Evolutionary conservation across 2,888 invertebrate genomes (phyloP).

Genomic region (Dryomyza anilis): DNA sequence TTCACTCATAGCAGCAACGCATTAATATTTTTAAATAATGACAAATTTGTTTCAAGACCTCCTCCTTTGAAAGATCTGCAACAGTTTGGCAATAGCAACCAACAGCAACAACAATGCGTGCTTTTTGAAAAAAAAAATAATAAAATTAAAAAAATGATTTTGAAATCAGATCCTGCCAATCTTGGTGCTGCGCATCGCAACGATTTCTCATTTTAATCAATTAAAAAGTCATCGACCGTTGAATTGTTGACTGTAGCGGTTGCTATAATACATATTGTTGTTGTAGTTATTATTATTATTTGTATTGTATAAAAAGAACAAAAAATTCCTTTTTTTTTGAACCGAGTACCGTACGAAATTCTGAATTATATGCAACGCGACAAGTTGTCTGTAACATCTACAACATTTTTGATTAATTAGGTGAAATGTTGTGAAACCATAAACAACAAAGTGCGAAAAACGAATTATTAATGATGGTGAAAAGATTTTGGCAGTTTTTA

Average conservation of each 20-base stretch:
- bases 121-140: background rate
- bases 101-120: background rate
- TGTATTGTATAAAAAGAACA: constrained; percentile 24
- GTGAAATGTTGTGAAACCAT: constrained; percentile 56
- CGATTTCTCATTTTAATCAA: constrained; percentile 60
- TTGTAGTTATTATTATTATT: constrained; percentile 16
- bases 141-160: constrained; percentile 22
- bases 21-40: constrained; percentile 10
- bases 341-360: too few species aligned
- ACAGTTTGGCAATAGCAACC: background rate
- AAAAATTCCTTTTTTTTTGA: too few species aligned
- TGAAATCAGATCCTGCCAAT: constrained; percentile 58
- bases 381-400: constrained; percentile 17
- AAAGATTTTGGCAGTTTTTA: too few species aligned
- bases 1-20: background rate
- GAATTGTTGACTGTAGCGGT: constrained; percentile 38
- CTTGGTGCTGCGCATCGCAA: constrained; percentile 54
- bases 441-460: too few species aligned
- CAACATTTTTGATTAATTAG: constrained; percentile 52
- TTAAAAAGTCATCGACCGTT: constrained; percentile 57
- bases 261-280: constrained; percentile 14
- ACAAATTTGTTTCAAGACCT: constrained; percentile 4
- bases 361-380: too few species aligned
- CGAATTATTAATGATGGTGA: too few species aligned
- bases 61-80: too few species aligned